Evolutionary conservation across 2,888 invertebrate species (phyloP).

Genomic region (Zaprionus obscuricornis): DNA sequence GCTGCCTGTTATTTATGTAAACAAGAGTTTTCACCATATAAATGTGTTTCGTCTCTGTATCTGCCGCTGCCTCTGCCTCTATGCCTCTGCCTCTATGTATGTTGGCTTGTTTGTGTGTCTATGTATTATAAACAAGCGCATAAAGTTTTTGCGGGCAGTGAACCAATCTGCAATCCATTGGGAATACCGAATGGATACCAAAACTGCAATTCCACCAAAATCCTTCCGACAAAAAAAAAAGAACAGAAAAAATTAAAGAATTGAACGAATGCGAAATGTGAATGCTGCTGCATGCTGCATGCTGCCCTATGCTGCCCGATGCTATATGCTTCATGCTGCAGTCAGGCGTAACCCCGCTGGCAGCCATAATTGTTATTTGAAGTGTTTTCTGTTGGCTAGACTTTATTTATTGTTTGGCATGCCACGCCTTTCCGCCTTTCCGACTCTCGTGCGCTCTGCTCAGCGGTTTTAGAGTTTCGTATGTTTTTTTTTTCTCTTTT

Average conservation of each 20-base stretch:
- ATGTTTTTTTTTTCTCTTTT: too few species aligned
- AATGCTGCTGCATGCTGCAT: conserved; percentile 14
- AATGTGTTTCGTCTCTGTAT: conserved; percentile 31
- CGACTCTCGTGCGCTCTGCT: too few species aligned
- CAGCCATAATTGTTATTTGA: conserved; percentile 71
- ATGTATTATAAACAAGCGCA: conserved; percentile 51
- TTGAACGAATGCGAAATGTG: conserved; percentile 37
- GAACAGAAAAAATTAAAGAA: too few species aligned
- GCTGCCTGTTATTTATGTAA: conserved; percentile 30
- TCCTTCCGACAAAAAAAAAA: too few species aligned
- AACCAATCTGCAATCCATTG: conserved; percentile 39
- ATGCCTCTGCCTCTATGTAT: too few species aligned
- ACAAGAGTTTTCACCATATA: conserved; percentile 23
- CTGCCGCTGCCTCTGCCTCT: too few species aligned
- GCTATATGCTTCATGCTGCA: too few species aligned
- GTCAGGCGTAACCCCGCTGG: conserved; percentile 47
- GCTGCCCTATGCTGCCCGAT: too few species aligned
- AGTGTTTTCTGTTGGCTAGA: conserved; percentile 67
- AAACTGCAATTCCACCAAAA: conserved; percentile 19
- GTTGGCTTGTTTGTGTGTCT: too few species aligned
- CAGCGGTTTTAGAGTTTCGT: conserved; percentile 32
- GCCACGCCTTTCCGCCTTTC: too few species aligned
- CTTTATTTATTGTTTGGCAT: conserved; percentile 68
- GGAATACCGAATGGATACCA: too few species aligned
- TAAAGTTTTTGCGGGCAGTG: conserved; percentile 29